Evolutionary conservation across 2,113 vertebrate species (phyloP).

Genomic region (Colinus virginianus): DNA sequence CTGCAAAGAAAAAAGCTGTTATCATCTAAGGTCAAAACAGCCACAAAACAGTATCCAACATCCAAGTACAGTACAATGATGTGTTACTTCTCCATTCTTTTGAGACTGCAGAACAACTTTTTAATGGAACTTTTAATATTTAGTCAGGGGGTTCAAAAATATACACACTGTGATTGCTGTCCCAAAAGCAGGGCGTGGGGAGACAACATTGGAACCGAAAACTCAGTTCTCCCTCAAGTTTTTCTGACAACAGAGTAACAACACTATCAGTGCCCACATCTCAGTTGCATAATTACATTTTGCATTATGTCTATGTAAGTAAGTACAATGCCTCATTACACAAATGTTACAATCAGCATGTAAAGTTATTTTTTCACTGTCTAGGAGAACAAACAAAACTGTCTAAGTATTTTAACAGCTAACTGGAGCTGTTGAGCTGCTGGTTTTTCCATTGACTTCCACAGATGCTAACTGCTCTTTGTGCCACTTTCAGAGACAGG

Average conservation of each 20-base stretch:
- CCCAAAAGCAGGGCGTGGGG: rapidly evolving
- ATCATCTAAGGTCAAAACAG: conserved; percentile 50
- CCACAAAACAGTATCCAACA: not conserved
- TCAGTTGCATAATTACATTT: not conserved
- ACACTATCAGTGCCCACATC: not conserved
- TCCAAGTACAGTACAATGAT: not conserved
- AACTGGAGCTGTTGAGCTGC: not conserved
- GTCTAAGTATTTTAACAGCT: not conserved
- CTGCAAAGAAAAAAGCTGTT: conserved; percentile 61
- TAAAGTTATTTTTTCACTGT: not conserved
- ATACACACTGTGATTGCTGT: not conserved
- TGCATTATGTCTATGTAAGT: not conserved
- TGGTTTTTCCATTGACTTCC: not conserved
- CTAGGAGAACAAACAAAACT: not conserved
- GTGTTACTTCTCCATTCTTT: not conserved
- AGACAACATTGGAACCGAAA: not conserved
- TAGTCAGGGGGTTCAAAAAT: not conserved
- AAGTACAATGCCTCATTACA: not conserved
- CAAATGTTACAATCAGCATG: not conserved
- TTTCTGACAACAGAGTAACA: not conserved
- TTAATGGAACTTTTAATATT: not conserved
- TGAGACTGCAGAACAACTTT: not conserved
- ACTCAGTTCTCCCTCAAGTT: not conserved
- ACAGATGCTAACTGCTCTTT: not conserved
- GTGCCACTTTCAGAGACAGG: not conserved